Conservation (phyloP, 2,797 vertebrate species). For the Sebastes diaconus region DNA sequence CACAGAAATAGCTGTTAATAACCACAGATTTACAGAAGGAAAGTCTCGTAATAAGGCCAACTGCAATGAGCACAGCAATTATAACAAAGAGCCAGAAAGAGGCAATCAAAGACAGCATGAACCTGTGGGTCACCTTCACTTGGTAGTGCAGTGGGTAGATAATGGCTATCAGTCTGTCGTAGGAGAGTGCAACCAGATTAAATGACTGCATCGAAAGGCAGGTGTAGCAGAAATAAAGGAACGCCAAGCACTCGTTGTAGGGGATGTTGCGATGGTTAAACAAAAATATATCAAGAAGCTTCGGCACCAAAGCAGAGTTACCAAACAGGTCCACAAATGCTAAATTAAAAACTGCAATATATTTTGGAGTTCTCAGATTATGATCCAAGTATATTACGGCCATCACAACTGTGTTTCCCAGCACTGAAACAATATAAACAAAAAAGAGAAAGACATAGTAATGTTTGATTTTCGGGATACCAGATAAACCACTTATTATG, state of each 20-base stretch:
- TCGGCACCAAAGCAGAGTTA: conserved; percentile 54
- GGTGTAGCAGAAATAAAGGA: conserved; percentile 53
- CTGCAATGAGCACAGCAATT: background rate
- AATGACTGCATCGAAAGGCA: conserved; percentile 60
- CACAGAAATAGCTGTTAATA: conserved; percentile 73
- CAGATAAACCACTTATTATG: conserved; percentile 54
- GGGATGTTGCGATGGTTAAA: conserved; percentile 38
- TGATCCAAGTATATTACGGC: conserved; percentile 51
- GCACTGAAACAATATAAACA: conserved; percentile 53
- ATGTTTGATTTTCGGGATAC: conserved; percentile 35
- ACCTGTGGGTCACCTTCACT: conserved; percentile 46
- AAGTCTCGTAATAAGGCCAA: conserved; percentile 62
- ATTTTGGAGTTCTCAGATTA: conserved; percentile 60
- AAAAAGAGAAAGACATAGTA: conserved; percentile 61
- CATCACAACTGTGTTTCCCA: conserved; percentile 61
- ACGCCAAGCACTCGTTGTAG: conserved; percentile 47
- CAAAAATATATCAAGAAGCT: conserved; percentile 59
- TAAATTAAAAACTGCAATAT: conserved; percentile 64
- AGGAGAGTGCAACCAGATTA: conserved; percentile 62
- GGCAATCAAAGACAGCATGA: conserved; percentile 52
- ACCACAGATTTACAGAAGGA: conserved; percentile 68
- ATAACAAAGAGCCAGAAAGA: conserved; percentile 35
- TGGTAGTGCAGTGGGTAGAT: conserved; percentile 70
- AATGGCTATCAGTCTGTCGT: conserved; percentile 76
- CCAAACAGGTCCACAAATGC: conserved; percentile 58